These are phyloP conservation scores for Drosophila stalkeri DNA, from an alignment of 2,888 invertebrate species.

Conservation along the genomic window DNA sequence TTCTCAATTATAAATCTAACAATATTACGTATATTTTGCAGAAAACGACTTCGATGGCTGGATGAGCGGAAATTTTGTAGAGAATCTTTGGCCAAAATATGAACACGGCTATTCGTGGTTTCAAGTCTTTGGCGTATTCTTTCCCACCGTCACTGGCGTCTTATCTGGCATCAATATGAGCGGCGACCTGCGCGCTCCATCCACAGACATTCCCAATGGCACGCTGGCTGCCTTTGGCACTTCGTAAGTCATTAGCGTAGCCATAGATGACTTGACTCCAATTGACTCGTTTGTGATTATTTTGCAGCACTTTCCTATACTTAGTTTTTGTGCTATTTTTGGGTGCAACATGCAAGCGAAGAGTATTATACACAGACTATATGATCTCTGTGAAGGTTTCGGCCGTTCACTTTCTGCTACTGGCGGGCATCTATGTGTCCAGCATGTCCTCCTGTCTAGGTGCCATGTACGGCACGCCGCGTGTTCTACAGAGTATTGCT, in stretches of 20 bases:
- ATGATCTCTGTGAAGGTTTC: conserved; percentile 97
- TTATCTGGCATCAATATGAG: conserved; percentile 99
- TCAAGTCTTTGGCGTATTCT: conserved; percentile 98
- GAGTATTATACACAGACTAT: conserved; percentile 90
- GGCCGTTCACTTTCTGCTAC: conserved; percentile 91
- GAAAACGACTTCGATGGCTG: conserved; percentile 95
- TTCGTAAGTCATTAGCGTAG: conserved; percentile 87
- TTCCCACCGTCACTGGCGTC: conserved; percentile 98
- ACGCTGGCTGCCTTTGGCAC: conserved; percentile 96
- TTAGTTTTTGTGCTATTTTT: conserved; percentile 95
- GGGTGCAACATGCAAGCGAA: conserved; percentile 93
- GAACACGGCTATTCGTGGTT: conserved; percentile 95
- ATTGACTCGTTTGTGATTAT: background rate
- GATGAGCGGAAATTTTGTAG: conserved; percentile 90
- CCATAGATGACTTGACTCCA: background rate
- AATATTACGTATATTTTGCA: conserved; percentile 81
- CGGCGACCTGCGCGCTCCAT: conserved; percentile 96
- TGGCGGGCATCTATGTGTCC: conserved; percentile 97
- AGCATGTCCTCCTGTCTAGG: conserved; percentile 98
- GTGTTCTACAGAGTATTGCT: conserved; percentile 97
- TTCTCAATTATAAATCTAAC: background rate
- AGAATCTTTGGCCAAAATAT: conserved; percentile 93
- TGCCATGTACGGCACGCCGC: conserved; percentile 97
- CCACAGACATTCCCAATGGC: conserved; percentile 96
- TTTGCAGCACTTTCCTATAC: conserved; percentile 92